Evolutionary conservation across 2,888 invertebrate genomes (phyloP), one percentile per base, ranked within the genome.

Genomic region (Spodoptera exigua): DNA sequence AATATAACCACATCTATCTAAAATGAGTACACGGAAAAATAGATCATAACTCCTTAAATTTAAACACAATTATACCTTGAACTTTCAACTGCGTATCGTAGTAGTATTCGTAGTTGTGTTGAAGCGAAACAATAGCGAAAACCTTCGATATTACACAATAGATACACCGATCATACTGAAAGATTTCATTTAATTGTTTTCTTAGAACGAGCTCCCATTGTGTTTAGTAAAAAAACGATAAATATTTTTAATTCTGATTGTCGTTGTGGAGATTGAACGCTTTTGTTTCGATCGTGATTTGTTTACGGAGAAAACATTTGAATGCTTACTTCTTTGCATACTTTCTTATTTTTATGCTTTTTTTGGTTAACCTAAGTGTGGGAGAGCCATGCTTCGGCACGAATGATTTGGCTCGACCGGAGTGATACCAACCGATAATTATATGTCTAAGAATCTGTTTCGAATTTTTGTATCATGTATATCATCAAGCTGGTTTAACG

Each of bases 121-220:
- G 21, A 17, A 36, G 34, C 14, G 13, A 44, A 53, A 70, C 61
- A 64, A 74, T 47, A 54, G 61, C 32, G 44, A n/a, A 14, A 47
- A 44, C 32, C 32, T 54, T 34, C 59, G 40, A 60, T 60, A 58
- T 45, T 43, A 36, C 37, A 63, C 56, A 60, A 70, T 58, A 49
- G 16, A 14, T 43, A 47, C 13, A 56, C 40, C 44, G 47, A 60
- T 55, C 51, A 45, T 7, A 18, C 12, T 53, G 35, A 61, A 58
- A 49, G 49, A 74, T 63, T 66, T 10, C 35, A 58, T 48, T 48
- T 74, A 70, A 74, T 70, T 73, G 66, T 76, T 75, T 70, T 74
- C 75, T 70, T 52, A 58, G 41, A 64, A 60, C 21, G 55, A 49
- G 32, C 34, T 43, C 34, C 69, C 43, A 52, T 61, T 61, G 69